Evolutionary conservation across 2,888 invertebrate genomes (phyloP), one percentile per base, ranked within the genome.

Genomic region (Aethes cnicana): DNA sequence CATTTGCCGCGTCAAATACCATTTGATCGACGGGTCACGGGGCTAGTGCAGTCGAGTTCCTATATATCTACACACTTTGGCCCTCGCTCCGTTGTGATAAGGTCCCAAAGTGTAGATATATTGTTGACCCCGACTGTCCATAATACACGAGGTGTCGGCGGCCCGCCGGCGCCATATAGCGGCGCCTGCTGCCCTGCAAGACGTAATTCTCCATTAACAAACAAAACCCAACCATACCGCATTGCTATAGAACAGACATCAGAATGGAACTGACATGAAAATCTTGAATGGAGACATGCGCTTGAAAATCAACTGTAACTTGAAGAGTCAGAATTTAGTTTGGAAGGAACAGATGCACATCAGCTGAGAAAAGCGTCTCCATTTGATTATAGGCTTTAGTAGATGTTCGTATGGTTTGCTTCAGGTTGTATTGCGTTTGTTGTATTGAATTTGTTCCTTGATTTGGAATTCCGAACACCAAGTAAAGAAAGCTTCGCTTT

Each of bases 81-180:
- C n/a, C n/a, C n/a, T n/a, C n/a, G n/a, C n/a, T n/a, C n/a, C n/a
- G n/a, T n/a, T n/a, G n/a, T n/a, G n/a, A n/a, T n/a, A n/a, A n/a
- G n/a, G n/a, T n/a, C n/a, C n/a, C n/a, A n/a, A n/a, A n/a, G n/a
- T n/a, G n/a, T n/a, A n/a, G n/a, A n/a, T n/a, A n/a, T n/a, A n/a
- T n/a, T n/a, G n/a, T 16, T 7, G 16, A 9, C 5, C n/a, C 32
- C 11, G 11, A n/a, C 21, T 32, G 43, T 44, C 50, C 43, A 87
- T 86, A 87, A 86, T 85, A 86, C 85, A 85, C 84, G 84, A 88
- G 85, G 87, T 85, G 87, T 83, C 75, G 81, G 84, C 87, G 88
- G 84, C 88, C 70, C 74, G 84, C 75, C 84, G 88, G 88, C 88
- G 88, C 88, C 88, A 86, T 77, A 79, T 59, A 69, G 72, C 77